Percentiles rank a stretch among this genome's conserved stretches.
phyloP scores from a whole-genome alignment of 2,113 vertebrate species.

The Anhinga anhinga region DNA sequence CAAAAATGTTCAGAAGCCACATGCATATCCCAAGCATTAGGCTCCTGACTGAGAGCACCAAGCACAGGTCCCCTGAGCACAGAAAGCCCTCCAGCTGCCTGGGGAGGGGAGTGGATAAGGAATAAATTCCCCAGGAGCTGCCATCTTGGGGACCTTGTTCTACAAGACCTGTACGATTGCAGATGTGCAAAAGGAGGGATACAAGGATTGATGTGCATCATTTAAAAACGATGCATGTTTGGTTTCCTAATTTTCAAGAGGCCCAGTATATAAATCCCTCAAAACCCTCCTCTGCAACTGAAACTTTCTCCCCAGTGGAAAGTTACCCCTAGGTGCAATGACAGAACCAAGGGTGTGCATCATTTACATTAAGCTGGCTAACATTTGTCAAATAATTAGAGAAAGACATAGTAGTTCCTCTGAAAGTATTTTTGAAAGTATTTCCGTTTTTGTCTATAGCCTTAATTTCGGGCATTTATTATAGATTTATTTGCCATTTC shows the following conservation, averaged over 20 bases:
- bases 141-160: fast-evolving
- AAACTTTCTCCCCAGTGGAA: not conserved
- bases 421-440: not conserved
- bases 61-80: not conserved
- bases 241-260: not conserved
- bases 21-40: not conserved
- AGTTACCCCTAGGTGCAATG: not conserved
- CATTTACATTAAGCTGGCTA: not conserved
- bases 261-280: not conserved
- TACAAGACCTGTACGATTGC: not conserved
- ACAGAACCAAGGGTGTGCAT: not conserved
- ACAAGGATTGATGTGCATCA: not conserved
- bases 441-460: not conserved
- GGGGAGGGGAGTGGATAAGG: not conserved
- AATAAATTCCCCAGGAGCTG: not conserved
- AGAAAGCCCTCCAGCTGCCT: not conserved
- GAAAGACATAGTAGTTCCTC: not conserved
- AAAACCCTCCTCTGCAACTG: not conserved
- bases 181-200: not conserved
- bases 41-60: not conserved
- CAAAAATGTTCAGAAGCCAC: not conserved
- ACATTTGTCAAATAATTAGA: not conserved
- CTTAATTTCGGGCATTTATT: not conserved
- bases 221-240: not conserved
- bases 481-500: not conserved